A percentile compares a stretch with the other conserved stretches of the same genome.
Conservation (phyloP, 1,140 invertebrate genomes). For the Zophobas morio region DNA sequence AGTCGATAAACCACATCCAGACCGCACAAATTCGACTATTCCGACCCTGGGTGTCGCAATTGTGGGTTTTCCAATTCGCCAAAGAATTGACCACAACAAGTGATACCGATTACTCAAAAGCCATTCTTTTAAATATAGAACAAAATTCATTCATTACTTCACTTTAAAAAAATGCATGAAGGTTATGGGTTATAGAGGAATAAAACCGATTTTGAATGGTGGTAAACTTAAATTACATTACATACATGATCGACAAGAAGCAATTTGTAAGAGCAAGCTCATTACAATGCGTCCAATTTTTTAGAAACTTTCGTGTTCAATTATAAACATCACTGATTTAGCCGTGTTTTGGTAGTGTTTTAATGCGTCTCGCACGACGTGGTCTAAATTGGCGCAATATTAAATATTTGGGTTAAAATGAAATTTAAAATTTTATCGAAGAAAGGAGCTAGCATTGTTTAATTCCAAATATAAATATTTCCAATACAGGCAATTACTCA, state of each 20-base stretch:
- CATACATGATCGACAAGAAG: slow-evolving; percentile 18
- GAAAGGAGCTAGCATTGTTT: not conserved
- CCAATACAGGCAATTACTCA: slow-evolving; percentile 12
- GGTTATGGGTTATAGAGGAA: slow-evolving; percentile 2
- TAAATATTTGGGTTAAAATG: not conserved
- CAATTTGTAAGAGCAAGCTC: not conserved
- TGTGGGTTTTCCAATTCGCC: slow-evolving; percentile 8
- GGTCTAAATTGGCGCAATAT: slow-evolving; percentile 7
- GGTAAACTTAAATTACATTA: slow-evolving; percentile 1
- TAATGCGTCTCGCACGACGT: slow-evolving; percentile 1
- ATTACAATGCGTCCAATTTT: not conserved
- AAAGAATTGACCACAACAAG: not conserved
- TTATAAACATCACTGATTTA: not conserved
- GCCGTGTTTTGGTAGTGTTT: not conserved
- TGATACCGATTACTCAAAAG: not conserved
- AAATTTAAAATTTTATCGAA: not conserved
- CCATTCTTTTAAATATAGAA: not conserved
- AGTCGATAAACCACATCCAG: too few relatives aligned
- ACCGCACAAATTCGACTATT: too few relatives aligned
- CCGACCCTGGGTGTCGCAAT: not conserved
- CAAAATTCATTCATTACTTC: slow-evolving; percentile 12
- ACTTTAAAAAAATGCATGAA: slow-evolving; percentile 18
- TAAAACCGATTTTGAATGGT: slow-evolving; percentile 15
- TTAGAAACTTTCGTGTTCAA: not conserved
- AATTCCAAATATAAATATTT: slow-evolving; percentile 10